Conservation (phyloP, 2,113 vertebrate genomes). For the Pipra filicauda region DNA sequence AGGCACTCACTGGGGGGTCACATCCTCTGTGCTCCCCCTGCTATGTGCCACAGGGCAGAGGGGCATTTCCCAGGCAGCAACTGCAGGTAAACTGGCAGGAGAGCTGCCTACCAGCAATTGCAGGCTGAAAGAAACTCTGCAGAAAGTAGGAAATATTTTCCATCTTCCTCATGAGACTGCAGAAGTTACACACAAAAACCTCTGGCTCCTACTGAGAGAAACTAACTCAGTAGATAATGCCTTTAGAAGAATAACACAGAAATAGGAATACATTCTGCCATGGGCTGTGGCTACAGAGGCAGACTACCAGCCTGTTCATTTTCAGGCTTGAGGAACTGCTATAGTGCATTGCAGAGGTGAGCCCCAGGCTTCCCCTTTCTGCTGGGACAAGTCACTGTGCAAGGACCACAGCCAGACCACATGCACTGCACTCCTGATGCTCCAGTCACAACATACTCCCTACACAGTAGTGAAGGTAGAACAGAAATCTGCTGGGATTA, state of each 20-base stretch:
- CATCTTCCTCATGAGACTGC: neutral
- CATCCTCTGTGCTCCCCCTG: neutral
- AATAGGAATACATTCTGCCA: neutral
- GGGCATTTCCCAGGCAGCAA: neutral
- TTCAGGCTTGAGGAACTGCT: neutral
- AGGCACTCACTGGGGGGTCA: neutral
- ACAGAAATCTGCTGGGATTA: neutral
- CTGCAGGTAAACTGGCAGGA: neutral
- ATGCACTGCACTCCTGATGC: neutral
- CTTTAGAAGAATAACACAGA: neutral
- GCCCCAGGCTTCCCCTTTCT: neutral
- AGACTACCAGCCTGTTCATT: neutral
- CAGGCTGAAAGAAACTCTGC: neutral
- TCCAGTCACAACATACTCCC: neutral
- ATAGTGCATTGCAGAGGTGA: neutral
- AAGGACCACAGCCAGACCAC: neutral
- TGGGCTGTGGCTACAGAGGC: neutral
- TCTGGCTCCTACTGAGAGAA: neutral
- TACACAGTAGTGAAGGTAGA: fast-evolving
- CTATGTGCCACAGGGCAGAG: neutral
- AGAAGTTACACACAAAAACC: neutral
- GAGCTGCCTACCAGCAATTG: neutral
- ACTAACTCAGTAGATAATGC: neutral
- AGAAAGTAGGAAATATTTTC: neutral
- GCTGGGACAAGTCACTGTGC: neutral